phyloP scores from a whole-genome alignment of 2,113 vertebrate genomes.

The Pterocles burchelli region DNA sequence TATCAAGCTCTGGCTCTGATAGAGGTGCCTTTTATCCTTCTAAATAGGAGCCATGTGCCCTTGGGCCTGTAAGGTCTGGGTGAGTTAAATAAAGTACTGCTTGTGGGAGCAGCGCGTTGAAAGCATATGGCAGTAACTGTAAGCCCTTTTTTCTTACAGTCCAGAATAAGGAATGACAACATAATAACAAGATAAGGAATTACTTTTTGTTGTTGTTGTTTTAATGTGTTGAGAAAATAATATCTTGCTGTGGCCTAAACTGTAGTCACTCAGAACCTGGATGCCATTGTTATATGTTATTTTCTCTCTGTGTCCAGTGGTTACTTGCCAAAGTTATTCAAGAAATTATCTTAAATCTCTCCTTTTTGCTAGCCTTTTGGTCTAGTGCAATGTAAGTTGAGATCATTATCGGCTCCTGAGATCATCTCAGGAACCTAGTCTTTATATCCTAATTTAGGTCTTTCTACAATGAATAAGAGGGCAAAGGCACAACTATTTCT shows the following conservation, averaged over 20 bases:
- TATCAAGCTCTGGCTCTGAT: background rate
- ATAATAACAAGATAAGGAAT: background rate
- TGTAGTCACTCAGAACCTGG: background rate
- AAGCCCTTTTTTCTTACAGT: background rate
- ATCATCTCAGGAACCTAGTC: background rate
- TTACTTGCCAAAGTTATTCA: background rate
- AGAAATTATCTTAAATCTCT: background rate
- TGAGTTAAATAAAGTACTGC: background rate
- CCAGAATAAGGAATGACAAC: background rate
- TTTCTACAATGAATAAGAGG: background rate
- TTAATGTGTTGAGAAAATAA: background rate
- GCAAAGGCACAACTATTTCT: conserved; percentile 36
- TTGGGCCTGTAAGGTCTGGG: background rate
- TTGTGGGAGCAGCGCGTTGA: background rate
- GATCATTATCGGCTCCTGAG: background rate
- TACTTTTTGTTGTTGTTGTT: background rate
- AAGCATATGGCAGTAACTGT: background rate
- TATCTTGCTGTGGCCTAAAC: background rate
- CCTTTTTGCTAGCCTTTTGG: background rate
- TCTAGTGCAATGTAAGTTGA: background rate
- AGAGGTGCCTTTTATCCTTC: background rate
- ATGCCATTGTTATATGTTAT: background rate
- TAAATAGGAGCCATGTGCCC: background rate
- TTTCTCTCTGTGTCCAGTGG: background rate
- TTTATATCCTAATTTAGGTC: background rate